phyloP scores from a whole-genome alignment of 2,797 vertebrate species.

The Poecile montanus region DNA sequence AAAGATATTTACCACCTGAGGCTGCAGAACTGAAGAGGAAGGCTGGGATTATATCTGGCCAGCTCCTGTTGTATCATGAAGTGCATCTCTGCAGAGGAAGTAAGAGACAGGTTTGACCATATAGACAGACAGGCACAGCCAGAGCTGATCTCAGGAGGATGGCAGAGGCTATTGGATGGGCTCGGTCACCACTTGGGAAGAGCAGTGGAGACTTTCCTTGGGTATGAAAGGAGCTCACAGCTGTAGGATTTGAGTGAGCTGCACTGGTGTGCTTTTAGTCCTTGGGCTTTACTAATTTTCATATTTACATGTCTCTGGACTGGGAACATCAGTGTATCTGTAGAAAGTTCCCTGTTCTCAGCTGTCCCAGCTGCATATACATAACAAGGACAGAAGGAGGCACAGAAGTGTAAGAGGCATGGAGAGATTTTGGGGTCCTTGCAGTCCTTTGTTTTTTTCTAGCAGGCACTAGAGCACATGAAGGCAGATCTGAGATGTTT shows the following conservation, averaged over 20 bases:
- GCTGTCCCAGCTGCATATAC: neutral
- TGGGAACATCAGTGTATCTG: neutral
- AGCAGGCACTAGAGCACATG: neutral
- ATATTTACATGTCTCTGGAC: fast-evolving
- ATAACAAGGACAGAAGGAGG: neutral
- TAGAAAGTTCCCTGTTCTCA: neutral
- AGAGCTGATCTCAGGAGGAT: neutral
- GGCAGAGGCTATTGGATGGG: neutral
- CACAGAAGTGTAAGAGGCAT: neutral
- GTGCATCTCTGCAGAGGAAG: neutral
- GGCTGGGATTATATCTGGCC: neutral
- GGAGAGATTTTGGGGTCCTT: neutral
- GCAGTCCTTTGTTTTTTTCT: neutral
- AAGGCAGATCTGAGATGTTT: neutral
- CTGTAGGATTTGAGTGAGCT: neutral
- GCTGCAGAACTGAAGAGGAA: neutral
- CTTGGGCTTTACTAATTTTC: neutral
- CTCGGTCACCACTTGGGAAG: neutral
- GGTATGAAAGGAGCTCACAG: neutral
- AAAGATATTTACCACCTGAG: neutral
- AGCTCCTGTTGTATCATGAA: neutral
- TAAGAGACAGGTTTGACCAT: neutral
- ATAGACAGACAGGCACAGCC: neutral
- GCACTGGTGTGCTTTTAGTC: neutral
- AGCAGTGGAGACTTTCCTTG: neutral